Evolutionary conservation across 2,888 invertebrate genomes (phyloP), one percentile per base, ranked within the genome.

Genomic region (Notodromas monacha): DNA sequence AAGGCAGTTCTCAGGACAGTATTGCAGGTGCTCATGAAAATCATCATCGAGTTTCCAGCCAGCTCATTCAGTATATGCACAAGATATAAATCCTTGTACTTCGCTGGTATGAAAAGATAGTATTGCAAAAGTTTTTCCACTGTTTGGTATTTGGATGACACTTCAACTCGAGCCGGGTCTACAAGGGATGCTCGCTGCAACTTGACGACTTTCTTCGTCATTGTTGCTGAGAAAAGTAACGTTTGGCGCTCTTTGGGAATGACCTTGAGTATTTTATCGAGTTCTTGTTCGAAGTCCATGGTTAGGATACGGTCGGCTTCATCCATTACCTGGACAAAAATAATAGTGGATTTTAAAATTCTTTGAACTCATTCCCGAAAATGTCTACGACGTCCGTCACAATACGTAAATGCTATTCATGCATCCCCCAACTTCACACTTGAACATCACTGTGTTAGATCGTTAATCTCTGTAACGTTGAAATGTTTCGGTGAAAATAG

Each of bases 291-390:
- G 46, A 99, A 99, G 46, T 96, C 96, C 84, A 89, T 81, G 48
- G 92, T 92, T 3, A 99, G 57, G 39, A 96, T 96, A 38, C 92
- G 61, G 51, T 96, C 96, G 0, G 96, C 96, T 61, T 96, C 96
- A 42, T 96, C 96, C 84, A 96, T 84, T 1, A 92, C 73, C 63
- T n/a, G n/a, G n/a, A n/a, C n/a, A n/a, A n/a, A n/a, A n/a, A 70
- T 39, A 15, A 32, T 14, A 29, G 26, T 12, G 14, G n/a, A n/a
- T n/a, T n/a, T n/a, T n/a, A n/a, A n/a, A n/a, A n/a, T n/a, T n/a
- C n/a, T n/a, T n/a, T n/a, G n/a, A n/a, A n/a, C n/a, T n/a, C n/a
- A n/a, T n/a, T n/a, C n/a, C n/a, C n/a, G n/a, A n/a, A n/a, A n/a
- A n/a, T n/a, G n/a, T n/a, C n/a, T n/a, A n/a, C n/a, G n/a, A n/a